phyloP scores from a whole-genome alignment of 2,888 invertebrate species.

The Fragum fragum region DNA sequence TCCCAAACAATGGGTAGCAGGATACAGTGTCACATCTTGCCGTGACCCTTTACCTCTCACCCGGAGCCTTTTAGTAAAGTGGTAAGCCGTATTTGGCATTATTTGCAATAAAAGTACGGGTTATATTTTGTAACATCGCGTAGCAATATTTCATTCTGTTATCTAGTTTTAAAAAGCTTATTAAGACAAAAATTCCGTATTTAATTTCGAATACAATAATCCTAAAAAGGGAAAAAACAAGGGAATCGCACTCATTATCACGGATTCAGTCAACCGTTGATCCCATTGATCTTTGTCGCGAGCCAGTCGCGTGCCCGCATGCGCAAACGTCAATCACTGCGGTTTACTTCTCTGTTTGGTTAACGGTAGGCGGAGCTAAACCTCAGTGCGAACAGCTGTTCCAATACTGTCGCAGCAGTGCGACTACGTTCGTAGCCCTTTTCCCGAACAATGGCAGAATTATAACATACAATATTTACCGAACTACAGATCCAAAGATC shows the following conservation, averaged over 20 bases:
- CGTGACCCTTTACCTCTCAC: slow-evolving; percentile 11
- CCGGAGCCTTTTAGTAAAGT: too few relatives aligned
- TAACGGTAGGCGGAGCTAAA: slow-evolving; percentile 60
- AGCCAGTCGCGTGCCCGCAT: slow-evolving; percentile 66
- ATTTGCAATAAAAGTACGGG: too few relatives aligned
- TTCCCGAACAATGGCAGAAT: too few relatives aligned
- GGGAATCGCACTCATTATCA: slow-evolving; percentile 32
- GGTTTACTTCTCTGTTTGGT: slow-evolving; percentile 38
- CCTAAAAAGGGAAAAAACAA: neutral
- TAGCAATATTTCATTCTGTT: too few relatives aligned
- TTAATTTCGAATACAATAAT: too few relatives aligned
- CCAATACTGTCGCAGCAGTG: slow-evolving; percentile 25
- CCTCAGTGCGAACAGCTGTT: slow-evolving; percentile 25
- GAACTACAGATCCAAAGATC: too few relatives aligned
- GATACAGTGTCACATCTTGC: slow-evolving; percentile 57
- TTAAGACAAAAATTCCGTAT: too few relatives aligned
- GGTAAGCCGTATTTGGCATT: too few relatives aligned
- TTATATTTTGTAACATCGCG: too few relatives aligned
- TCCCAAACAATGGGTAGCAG: slow-evolving; percentile 39
- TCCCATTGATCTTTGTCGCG: slow-evolving; percentile 55
- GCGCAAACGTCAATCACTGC: slow-evolving; percentile 61
- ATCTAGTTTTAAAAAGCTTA: too few relatives aligned
- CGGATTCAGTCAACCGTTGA: slow-evolving; percentile 46
- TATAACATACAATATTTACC: too few relatives aligned
- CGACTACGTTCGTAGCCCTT: neutral